Conservation (phyloP, 1,140 invertebrate genomes). For the Zaprionus nigranus region DNA sequence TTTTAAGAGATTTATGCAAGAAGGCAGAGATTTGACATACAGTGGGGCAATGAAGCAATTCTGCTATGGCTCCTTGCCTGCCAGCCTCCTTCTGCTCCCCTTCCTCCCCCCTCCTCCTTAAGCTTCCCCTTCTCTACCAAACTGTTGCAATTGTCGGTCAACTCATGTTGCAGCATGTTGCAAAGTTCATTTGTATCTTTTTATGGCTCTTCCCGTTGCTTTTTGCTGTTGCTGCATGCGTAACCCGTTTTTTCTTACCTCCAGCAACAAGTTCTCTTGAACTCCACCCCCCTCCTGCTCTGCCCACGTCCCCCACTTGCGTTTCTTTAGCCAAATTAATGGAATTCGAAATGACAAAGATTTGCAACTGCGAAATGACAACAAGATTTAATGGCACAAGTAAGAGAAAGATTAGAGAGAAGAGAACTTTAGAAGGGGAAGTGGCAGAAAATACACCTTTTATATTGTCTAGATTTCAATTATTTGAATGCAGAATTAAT, state of each 20-base stretch:
- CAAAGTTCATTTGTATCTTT: constrained; percentile 34
- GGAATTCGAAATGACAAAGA: constrained; percentile 2
- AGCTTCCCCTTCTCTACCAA: neutral
- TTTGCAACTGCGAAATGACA: neutral
- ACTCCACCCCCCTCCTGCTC: neutral
- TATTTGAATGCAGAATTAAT: neutral
- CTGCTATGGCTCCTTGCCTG: neutral
- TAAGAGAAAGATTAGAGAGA: neutral
- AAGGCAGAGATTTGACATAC: no score
- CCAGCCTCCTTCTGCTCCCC: neutral
- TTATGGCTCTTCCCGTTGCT: constrained; percentile 38
- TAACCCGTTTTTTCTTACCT: constrained; percentile 22
- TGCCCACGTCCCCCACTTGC: neutral
- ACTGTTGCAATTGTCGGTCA: constrained; percentile 9
- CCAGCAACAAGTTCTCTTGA: constrained; percentile 16
- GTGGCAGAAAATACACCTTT: neutral
- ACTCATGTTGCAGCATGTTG: constrained; percentile 8
- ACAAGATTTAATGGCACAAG: neutral
- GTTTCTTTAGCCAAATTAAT: neutral
- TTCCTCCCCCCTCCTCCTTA: neutral
- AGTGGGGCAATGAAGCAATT: neutral
- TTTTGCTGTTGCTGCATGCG: constrained; percentile 25
- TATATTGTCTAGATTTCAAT: neutral
- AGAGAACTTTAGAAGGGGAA: neutral
- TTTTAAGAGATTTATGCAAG: neutral